phyloP scores from a whole-genome alignment of 2,888 invertebrate species.

The Hydrotaea cyrtoneurina region DNA sequence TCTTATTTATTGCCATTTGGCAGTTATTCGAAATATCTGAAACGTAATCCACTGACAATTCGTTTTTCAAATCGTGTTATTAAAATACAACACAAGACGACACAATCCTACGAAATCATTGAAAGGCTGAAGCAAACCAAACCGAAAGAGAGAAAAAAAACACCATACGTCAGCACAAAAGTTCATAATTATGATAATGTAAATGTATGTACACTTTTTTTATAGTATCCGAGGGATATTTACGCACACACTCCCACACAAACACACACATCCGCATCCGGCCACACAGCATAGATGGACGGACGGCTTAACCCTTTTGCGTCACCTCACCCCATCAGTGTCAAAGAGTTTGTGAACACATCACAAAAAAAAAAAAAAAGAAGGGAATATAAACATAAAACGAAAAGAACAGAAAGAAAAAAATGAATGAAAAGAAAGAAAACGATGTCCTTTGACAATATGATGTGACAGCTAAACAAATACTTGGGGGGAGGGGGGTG shows the following conservation, averaged over 20 bases:
- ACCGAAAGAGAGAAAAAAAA: neutral
- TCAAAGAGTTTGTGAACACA: constrained; percentile 34
- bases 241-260: neutral
- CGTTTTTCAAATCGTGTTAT: neutral
- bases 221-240: neutral
- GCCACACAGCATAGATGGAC: neutral
- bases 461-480: constrained; percentile 43
- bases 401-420: neutral
- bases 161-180: constrained; percentile 50
- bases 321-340: constrained; percentile 23
- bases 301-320: constrained; percentile 34
- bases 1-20: too few species aligned
- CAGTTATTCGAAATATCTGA: too few species aligned
- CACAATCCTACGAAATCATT: neutral
- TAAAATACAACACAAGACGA: neutral
- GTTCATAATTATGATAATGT: constrained; percentile 52
- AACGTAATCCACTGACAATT: too few species aligned
- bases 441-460: constrained; percentile 39
- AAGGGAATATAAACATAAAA: neutral
- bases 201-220: constrained; percentile 33
- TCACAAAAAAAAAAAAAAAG: neutral
- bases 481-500: neutral
- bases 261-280: neutral
- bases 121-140: neutral
- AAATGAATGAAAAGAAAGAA: neutral